Percentiles rank a stretch among this genome's conserved stretches.
Evolutionary conservation across 2,888 invertebrate species (phyloP).

Genomic region (Metellina segmentata): DNA sequence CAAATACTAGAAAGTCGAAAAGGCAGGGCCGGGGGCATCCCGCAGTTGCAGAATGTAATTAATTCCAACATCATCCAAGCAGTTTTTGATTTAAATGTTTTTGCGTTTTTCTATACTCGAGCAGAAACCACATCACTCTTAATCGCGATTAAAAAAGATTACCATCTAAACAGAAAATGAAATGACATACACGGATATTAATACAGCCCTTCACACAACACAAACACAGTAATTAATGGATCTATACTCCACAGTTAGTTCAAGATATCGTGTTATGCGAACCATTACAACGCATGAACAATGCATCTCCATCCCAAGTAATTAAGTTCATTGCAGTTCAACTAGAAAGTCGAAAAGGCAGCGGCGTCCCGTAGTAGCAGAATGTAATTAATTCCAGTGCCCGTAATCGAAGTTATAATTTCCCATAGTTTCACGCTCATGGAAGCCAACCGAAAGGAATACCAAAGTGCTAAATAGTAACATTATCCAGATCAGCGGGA

Average conservation of each 20-base stretch:
- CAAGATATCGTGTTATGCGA: background rate
- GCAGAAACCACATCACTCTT: no score
- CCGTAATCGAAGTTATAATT: background rate
- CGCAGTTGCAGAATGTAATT: background rate
- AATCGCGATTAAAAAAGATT: no score
- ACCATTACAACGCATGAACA: background rate
- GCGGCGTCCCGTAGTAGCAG: background rate
- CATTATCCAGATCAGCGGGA: constrained; percentile 49
- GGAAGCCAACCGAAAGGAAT: constrained; percentile 4
- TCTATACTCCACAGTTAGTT: background rate
- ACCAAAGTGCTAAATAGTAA: constrained; percentile 51
- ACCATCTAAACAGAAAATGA: no score
- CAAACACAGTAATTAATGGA: background rate
- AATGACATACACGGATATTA: background rate
- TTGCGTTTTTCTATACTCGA: no score
- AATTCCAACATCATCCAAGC: background rate
- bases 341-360: background rate
- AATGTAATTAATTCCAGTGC: background rate
- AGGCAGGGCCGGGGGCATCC: background rate
- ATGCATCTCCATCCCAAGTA: background rate
- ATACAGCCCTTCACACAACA: background rate
- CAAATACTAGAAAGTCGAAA: background rate
- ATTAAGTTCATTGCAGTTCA: background rate
- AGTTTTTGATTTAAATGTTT: no score
- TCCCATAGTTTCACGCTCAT: constrained; percentile 12